Evolutionary conservation across 2,888 invertebrate genomes (phyloP), one percentile per base, ranked within the genome.

Genomic region (Ichneumoninae sp.): DNA sequence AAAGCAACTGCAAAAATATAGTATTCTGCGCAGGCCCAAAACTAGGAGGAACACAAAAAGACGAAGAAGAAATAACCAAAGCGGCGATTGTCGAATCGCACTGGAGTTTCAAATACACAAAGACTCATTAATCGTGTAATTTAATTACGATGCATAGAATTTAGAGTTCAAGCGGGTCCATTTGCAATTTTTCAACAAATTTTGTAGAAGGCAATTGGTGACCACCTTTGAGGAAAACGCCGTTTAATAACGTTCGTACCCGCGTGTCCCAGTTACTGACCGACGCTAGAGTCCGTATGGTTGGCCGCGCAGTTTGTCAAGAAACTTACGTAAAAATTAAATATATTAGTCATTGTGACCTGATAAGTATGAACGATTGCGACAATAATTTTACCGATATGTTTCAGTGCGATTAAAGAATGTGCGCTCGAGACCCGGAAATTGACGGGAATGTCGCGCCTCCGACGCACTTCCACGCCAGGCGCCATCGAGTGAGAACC

Each of bases 401-500:
- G 26, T 57, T 26, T 16, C 16, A 26, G 57, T 54, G 1, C 8
- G 22, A 22, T 26, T 57, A 4, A 57, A 26, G 10, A 57, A 22
- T 10, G 22, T 13, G 26, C 1, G 19, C 22, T 26, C 8, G 30
- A 33, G 16, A 62, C n/a, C 62, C 62, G 62, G 33, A 62, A 62
- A 62, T 33, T 62, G 62, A 33, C 30, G 26, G 33, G 16, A 13
- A 30, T 33, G 30, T 33, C 33, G 62, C 22, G 10, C 22, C 57
- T 26, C 57, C 26, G 26, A 57, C 57, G 57, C 57, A 16, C 44
- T 47, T 47, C 26, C 10, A 26, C 57, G 62, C 33, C 10, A 6
- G 71, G 40, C 16, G 60, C 60, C 65, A 6, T 13, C 13, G 62
- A n/a, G 6, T 52, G 75, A 80, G 65, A 80, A 36, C 57, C 66